Evolutionary conservation across 2,888 invertebrate genomes (phyloP), one percentile per base, ranked within the genome.

Genomic region (Syrphus vitripennis): DNA sequence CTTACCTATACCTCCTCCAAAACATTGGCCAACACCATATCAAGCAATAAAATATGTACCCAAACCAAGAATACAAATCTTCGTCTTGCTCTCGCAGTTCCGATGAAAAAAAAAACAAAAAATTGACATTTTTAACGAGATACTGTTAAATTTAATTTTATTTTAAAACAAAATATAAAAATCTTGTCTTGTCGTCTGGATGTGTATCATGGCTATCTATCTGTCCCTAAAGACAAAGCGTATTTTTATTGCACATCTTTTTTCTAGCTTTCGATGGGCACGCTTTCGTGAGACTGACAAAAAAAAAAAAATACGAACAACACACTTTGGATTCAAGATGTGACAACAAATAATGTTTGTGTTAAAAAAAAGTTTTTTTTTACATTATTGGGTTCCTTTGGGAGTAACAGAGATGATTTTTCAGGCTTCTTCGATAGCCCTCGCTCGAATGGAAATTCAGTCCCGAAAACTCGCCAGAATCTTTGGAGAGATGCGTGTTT

Each of bases 61-160:
- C 29, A 48, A 75, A 69, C 14, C 48, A 50, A 82, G 42, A 74
- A 53, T 67, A 78, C 78, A 65, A 70, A 72, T 53, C 59, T 72
- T 50, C 21, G 19, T 12, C n/a, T 4, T 21, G 19, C 31, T 34
- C 10, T 45, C 0, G 10, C 14, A n/a, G 31, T 67, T 67, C 79
- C n/a, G n/a, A n/a, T n/a, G n/a, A n/a, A n/a, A n/a, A n/a, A n/a
- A n/a, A n/a, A n/a, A 69, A 74, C 63, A 63, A 57, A 74, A 83
- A 83, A 70, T 79, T 80, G 80, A 75, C 83, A 75, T 80, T 83
- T 80, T 83, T 83, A 83, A 83, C 69, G 83, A 83, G 79, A 16
- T 24, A 80, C 83, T 53, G 48, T 83, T 83, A 83, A 83, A 83
- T 83, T 83, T 80, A 75, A 80, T 80, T 83, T 80, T 79, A 74